A percentile compares a stretch with the other conserved stretches of the same genome.
Conservation (phyloP, 1,140 invertebrate genomes). For the Hestina assimilis region DNA sequence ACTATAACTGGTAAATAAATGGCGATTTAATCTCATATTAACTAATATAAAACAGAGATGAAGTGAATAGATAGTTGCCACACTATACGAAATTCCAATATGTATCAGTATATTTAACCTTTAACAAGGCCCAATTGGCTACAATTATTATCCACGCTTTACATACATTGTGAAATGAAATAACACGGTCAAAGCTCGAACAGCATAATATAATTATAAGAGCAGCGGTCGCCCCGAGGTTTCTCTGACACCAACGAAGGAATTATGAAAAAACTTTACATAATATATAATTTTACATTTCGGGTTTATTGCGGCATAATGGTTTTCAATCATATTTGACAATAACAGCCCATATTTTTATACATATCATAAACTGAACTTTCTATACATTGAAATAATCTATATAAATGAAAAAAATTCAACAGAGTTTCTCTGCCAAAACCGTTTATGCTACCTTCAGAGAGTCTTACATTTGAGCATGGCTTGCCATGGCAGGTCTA, state of each 20-base stretch:
- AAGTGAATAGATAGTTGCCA: too few relatives aligned
- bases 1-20: too few relatives aligned
- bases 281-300: slow-evolving; percentile 1
- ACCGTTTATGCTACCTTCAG: too few relatives aligned
- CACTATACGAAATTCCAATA: not conserved
- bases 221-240: slow-evolving; percentile 44
- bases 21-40: too few relatives aligned
- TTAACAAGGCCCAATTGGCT: slow-evolving; percentile 5
- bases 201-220: slow-evolving; percentile 43
- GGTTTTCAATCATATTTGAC: not conserved
- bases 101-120: not conserved
- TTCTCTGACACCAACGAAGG: slow-evolving; percentile 21
- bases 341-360: too few relatives aligned
- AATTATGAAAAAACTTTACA: slow-evolving; percentile 1
- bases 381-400: too few relatives aligned
- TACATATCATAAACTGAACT: too few relatives aligned
- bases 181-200: slow-evolving; percentile 33
- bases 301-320: not conserved
- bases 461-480: too few relatives aligned
- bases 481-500: too few relatives aligned
- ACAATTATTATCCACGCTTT: slow-evolving; percentile 1
- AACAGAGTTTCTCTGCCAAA: too few relatives aligned
- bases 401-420: too few relatives aligned
- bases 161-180: slow-evolving; percentile 40
- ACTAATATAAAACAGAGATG: too few relatives aligned